phyloP scores from a whole-genome alignment of 2,888 invertebrate genomes.

The Parnassius mnemosyne region DNA sequence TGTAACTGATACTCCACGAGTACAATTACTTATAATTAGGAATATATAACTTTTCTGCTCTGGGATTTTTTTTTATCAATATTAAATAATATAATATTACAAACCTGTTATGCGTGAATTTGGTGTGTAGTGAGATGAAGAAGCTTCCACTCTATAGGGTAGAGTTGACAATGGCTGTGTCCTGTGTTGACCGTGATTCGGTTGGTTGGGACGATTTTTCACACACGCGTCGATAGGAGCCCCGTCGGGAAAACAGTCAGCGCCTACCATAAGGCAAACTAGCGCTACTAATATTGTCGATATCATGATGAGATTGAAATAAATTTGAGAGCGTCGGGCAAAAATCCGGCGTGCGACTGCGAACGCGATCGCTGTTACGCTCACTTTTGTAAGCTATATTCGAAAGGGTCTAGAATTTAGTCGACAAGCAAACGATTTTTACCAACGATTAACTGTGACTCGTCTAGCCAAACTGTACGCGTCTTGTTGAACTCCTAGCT shows the following conservation, averaged over 20 bases:
- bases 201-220: constrained; percentile 86
- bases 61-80: too few species aligned
- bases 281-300: constrained; percentile 51
- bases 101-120: constrained; percentile 86
- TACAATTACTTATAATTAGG: too few species aligned
- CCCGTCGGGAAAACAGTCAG: constrained; percentile 86
- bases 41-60: too few species aligned
- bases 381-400: constrained; percentile 68
- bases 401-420: constrained; percentile 71
- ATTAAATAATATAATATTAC: constrained; percentile 8
- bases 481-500: neutral
- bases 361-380: constrained; percentile 48
- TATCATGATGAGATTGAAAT: constrained; percentile 42
- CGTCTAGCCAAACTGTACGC: neutral
- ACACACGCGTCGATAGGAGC: constrained; percentile 91
- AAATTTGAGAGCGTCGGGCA: constrained; percentile 33
- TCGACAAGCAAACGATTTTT: constrained; percentile 37
- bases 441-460: constrained; percentile 10
- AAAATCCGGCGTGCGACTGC: constrained; percentile 58
- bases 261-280: constrained; percentile 44
- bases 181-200: constrained; percentile 87
- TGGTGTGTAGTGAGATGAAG: constrained; percentile 83
- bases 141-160: constrained; percentile 86
- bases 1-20: too few species aligned
- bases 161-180: constrained; percentile 82